Evolutionary conservation across 2,113 vertebrate genomes (phyloP).

Genomic region (Lampris incognitus): DNA sequence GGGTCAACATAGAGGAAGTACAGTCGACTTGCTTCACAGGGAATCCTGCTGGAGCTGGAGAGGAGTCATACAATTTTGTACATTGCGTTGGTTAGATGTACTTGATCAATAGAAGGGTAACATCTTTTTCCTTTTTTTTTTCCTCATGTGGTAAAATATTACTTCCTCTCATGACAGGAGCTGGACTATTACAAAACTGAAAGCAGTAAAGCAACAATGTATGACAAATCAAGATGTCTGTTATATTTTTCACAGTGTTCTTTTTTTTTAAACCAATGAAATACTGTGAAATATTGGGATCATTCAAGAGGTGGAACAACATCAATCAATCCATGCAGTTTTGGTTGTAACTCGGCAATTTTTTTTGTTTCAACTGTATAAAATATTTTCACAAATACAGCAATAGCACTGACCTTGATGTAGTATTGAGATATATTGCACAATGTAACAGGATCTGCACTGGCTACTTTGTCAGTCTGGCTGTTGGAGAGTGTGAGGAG

Average conservation of each 20-base stretch:
- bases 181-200: conserved; percentile 10
- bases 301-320: no score
- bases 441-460: conserved; percentile 46
- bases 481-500: conserved; percentile 48
- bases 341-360: no score
- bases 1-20: conserved; percentile 8
- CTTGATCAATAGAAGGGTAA: no score
- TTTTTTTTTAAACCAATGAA: no score
- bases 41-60: background rate
- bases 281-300: no score
- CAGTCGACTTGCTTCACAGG: background rate
- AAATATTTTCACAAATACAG: no score
- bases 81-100: no score
- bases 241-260: conserved; percentile 8
- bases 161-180: conserved; percentile 1
- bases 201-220: conserved; percentile 25
- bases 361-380: no score
- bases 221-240: background rate
- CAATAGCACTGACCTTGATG: background rate
- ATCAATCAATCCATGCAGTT: no score
- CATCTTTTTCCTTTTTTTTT: background rate
- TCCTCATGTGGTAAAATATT: background rate
- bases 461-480: conserved; percentile 53
- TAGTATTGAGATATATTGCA: conserved; percentile 18
- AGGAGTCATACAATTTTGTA: no score